These are phyloP conservation scores for Phallusia fumigata DNA, from an alignment of 23 tunicate genomes.

Conservation along the genomic window DNA sequence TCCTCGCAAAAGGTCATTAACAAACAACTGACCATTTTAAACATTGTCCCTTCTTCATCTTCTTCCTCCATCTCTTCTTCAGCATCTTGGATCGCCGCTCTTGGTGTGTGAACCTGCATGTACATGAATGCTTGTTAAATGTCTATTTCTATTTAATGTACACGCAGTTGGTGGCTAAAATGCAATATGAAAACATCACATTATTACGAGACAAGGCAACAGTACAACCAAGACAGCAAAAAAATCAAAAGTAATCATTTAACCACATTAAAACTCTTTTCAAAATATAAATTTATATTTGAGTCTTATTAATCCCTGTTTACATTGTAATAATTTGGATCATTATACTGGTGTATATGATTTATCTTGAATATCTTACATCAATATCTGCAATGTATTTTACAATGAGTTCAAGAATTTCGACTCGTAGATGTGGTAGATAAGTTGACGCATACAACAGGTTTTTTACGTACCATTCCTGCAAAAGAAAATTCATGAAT, in stretches of 20 bases:
- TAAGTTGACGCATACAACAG: conserved; percentile 46
- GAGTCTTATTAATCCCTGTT: too few relatives aligned
- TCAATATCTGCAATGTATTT: conserved; percentile 39
- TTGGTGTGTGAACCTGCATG: conserved; percentile 33
- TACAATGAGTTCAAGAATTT: conserved; percentile 39
- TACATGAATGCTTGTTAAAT: too few relatives aligned
- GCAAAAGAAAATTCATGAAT: neutral
- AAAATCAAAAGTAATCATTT: too few relatives aligned
- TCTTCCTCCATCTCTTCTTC: conserved; percentile 32
- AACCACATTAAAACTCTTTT: too few relatives aligned
- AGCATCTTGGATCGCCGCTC: conserved; percentile 21
- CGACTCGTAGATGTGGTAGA: conserved; percentile 38
- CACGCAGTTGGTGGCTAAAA: too few relatives aligned
- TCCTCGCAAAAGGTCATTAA: too few relatives aligned
- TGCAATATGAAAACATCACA: neutral
- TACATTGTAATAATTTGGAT: too few relatives aligned
- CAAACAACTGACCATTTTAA: conserved; percentile 46
- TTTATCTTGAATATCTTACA: conserved; percentile 41
- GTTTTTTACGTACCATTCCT: conserved; percentile 41
- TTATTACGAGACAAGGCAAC: neutral
- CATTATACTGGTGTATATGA: too few relatives aligned
- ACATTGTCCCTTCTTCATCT: conserved; percentile 27
- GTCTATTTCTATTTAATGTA: too few relatives aligned
- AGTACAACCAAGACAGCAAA: too few relatives aligned
- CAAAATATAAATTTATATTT: too few relatives aligned